phyloP scores from a whole-genome alignment of 1,140 invertebrate species.

The Propsilocerus akamusi region DNA sequence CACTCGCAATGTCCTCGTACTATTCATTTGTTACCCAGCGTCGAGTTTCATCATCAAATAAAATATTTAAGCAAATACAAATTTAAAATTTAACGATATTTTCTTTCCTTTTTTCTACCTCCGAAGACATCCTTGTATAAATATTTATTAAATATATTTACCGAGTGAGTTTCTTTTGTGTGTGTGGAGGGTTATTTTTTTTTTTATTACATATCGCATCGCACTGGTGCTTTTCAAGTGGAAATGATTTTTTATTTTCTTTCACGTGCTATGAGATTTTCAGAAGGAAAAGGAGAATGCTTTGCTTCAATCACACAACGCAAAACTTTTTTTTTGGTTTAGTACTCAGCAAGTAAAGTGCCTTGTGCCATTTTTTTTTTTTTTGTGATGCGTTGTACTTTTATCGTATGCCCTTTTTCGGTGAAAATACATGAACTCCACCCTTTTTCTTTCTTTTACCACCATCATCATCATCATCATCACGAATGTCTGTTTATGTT shows the following conservation, averaged over 20 bases:
- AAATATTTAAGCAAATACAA: conserved; percentile 4
- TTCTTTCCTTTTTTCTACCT: background rate
- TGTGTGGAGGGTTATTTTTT: no score
- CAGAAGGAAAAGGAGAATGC: background rate
- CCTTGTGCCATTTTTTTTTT: background rate
- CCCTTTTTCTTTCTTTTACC: conserved; percentile 1
- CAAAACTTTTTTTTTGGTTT: no score
- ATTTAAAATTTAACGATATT: background rate
- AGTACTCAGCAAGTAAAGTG: no score
- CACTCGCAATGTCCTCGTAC: no score
- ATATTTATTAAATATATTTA: conserved; percentile 3
- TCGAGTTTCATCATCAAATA: no score
- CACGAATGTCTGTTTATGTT: no score
- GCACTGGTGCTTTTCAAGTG: background rate
- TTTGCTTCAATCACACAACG: no score
- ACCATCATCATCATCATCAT: no score
- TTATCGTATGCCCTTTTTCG: background rate
- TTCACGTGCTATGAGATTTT: background rate
- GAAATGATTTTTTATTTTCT: background rate
- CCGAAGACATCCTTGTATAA: no score
- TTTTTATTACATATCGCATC: background rate
- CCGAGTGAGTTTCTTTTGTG: background rate
- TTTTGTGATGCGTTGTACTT: no score
- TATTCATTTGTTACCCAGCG: no score
- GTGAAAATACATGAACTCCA: background rate